Percentiles rank a stretch among this genome's conserved stretches.
phyloP scores from a whole-genome alignment of 2,888 invertebrate species.

The Labia minor region DNA sequence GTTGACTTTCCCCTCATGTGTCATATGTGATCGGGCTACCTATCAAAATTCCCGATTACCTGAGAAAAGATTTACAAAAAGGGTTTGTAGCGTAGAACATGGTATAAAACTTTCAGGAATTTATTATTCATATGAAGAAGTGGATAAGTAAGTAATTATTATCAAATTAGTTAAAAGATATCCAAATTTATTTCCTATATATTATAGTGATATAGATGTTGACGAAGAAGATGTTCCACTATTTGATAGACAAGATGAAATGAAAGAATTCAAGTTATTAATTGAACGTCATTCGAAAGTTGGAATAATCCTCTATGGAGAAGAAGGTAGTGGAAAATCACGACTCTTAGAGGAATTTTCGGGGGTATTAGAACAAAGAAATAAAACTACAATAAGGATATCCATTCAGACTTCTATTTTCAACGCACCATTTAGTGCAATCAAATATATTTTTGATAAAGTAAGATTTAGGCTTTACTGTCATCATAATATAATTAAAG shows the following conservation, averaged over 20 bases:
- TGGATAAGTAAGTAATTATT: not conserved
- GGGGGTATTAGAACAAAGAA: not conserved
- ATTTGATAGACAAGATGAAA: not conserved
- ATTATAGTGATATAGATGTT: not conserved
- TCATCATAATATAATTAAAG: too few species aligned
- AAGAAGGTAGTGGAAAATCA: not conserved
- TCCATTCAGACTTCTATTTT: not conserved
- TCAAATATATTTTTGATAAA: not conserved
- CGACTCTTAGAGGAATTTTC: not conserved
- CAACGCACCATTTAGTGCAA: not conserved
- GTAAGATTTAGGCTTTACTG: too few species aligned
- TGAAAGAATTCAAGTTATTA: not conserved
- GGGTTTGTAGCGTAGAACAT: not conserved
- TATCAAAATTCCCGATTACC: not conserved
- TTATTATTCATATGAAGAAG: not conserved
- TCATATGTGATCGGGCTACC: not conserved
- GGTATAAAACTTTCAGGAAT: not conserved
- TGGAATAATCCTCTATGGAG: not conserved
- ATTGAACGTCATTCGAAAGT: not conserved
- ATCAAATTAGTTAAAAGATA: not conserved
- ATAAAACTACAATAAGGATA: not conserved
- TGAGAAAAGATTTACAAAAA: not conserved
- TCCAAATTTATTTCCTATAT: not conserved
- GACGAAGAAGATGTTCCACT: not conserved
- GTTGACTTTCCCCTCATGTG: not conserved